These are phyloP conservation scores for Orussus abietinus DNA, from an alignment of 1,140 invertebrate genomes.

Conservation along the genomic window DNA sequence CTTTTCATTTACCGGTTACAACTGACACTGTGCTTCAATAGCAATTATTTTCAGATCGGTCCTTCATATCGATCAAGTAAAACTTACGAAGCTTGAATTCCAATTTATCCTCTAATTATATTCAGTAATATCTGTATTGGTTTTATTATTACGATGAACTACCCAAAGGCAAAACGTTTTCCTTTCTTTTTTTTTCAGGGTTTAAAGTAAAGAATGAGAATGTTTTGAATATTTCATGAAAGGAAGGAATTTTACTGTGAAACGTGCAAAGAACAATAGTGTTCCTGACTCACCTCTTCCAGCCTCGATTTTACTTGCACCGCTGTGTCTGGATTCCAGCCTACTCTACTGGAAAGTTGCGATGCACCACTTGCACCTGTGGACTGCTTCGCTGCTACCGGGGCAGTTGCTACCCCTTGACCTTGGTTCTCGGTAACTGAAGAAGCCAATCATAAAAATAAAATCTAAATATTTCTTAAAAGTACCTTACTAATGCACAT, in stretches of 20 bases:
- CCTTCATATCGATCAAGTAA: no score
- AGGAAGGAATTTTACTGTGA: no score
- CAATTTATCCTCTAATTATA: no score
- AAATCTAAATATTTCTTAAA: conserved; percentile 7
- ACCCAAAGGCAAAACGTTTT: no score
- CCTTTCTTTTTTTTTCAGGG: no score
- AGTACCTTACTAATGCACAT: no score
- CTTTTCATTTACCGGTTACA: no score
- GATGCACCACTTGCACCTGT: conserved; percentile 41
- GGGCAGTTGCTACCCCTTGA: conserved; percentile 41
- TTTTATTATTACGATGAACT: not conserved
- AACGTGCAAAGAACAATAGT: not conserved
- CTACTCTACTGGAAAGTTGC: conserved; percentile 51
- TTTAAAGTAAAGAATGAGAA: no score
- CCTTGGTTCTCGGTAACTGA: conserved; percentile 58
- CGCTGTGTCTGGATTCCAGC: conserved; percentile 55
- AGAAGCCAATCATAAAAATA: conserved; percentile 4
- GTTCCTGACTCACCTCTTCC: conserved; percentile 54
- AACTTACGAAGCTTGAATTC: no score
- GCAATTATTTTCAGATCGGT: no score
- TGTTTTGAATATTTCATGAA: no score
- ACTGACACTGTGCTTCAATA: no score
- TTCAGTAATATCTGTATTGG: not conserved
- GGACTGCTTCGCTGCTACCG: conserved; percentile 36
- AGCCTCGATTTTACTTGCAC: conserved; percentile 58